A percentile compares a stretch with the other conserved stretches of the same genome.
Evolutionary conservation across 64 coral and sea anemone genomes (phyloP).

Genomic region (Porites australiensis): DNA sequence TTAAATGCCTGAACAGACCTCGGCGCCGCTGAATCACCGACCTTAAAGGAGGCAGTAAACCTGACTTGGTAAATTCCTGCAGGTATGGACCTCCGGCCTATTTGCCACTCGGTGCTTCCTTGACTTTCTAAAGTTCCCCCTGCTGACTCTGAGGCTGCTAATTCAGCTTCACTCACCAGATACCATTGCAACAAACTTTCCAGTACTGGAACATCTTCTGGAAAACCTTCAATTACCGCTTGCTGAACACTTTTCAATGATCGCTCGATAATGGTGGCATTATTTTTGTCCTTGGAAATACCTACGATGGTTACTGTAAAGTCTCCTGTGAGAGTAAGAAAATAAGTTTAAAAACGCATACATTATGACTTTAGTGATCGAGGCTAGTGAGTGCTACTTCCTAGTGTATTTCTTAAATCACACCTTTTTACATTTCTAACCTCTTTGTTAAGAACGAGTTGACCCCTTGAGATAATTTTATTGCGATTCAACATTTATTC

Average conservation of each 20-base stretch:
- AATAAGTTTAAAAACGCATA: too few relatives aligned
- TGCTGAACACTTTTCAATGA: neutral
- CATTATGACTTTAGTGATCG: too few relatives aligned
- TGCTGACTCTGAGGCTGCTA: neutral
- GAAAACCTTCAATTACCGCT: neutral
- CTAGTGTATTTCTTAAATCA: too few relatives aligned
- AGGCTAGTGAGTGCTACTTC: too few relatives aligned
- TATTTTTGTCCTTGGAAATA: constrained; percentile 20
- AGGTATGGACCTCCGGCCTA: neutral
- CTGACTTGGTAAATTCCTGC: constrained; percentile 22
- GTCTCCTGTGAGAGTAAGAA: neutral
- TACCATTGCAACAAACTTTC: neutral
- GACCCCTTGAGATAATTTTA: too few relatives aligned
- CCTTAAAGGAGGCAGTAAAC: neutral
- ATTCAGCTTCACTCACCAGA: constrained; percentile 8
- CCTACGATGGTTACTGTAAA: neutral
- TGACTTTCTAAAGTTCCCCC: neutral
- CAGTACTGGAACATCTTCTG: neutral
- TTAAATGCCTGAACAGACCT: neutral
- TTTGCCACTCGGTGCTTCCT: constrained; percentile 5
- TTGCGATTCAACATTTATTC: too few relatives aligned
- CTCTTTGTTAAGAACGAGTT: too few relatives aligned
- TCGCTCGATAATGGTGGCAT: neutral
- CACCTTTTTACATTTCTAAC: too few relatives aligned
- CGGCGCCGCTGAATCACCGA: neutral